These are phyloP conservation scores for Nymphalis io DNA, from an alignment of 1,140 invertebrate genomes.

Conservation along the genomic window DNA sequence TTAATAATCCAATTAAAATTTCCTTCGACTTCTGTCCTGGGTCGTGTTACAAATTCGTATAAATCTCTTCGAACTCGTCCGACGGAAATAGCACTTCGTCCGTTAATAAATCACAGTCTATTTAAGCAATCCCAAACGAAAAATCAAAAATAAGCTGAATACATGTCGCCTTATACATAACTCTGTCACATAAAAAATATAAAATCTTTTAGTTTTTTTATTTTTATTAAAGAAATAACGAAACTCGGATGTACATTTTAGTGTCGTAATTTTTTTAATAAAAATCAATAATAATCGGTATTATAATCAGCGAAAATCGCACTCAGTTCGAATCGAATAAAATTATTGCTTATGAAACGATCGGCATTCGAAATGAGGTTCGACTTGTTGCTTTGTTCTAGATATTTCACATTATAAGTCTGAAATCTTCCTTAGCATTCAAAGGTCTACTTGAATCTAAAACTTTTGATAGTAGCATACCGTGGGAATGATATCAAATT, in stretches of 20 bases:
- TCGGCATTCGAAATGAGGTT: slow-evolving; percentile 44
- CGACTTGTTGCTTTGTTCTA: slow-evolving; percentile 52
- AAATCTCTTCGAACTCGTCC: slow-evolving; percentile 75
- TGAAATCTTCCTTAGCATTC: slow-evolving; percentile 6
- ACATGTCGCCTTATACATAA: slow-evolving; percentile 53
- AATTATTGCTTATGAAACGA: slow-evolving; percentile 59
- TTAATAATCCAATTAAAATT: slow-evolving; percentile 77
- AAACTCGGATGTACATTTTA: no score
- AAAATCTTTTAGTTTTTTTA: neutral
- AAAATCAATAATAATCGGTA: neutral
- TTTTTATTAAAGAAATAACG: no score
- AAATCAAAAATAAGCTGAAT: slow-evolving; percentile 74
- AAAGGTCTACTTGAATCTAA: slow-evolving; percentile 11
- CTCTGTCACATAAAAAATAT: slow-evolving; percentile 42
- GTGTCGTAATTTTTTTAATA: no score
- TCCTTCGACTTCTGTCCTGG: slow-evolving; percentile 71
- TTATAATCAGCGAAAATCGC: slow-evolving; percentile 23
- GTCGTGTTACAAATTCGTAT: slow-evolving; percentile 77
- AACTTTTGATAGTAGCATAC: slow-evolving; percentile 29
- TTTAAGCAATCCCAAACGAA: slow-evolving; percentile 76
- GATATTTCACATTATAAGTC: slow-evolving; percentile 29
- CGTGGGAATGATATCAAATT: slow-evolving; percentile 47
- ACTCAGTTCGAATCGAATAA: slow-evolving; percentile 28
- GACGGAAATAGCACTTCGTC: slow-evolving; percentile 78
- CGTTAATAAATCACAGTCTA: slow-evolving; percentile 77